Evolutionary conservation across 1,140 invertebrate species (phyloP).

Genomic region (Camponotus vicinus): DNA sequence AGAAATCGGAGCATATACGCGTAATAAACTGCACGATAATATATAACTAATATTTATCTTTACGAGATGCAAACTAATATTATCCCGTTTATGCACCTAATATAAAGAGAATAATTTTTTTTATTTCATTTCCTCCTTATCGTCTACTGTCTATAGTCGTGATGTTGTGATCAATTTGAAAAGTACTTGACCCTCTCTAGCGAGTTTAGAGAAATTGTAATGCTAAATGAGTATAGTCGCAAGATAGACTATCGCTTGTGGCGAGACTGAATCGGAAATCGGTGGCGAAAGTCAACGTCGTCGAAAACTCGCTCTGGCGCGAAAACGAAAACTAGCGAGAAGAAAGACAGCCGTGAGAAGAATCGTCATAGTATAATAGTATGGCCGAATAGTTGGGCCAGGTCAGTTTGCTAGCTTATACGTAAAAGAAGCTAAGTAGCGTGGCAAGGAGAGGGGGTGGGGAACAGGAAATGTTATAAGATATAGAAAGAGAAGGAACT

Average conservation of each 20-base stretch:
- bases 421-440: constrained; percentile 70
- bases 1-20: neutral
- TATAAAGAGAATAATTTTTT: neutral
- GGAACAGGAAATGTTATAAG: constrained; percentile 51
- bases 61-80: neutral
- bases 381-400: constrained; percentile 70
- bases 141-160: neutral
- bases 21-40: neutral
- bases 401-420: constrained; percentile 75
- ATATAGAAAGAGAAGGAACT: constrained; percentile 33
- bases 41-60: neutral
- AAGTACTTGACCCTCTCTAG: neutral
- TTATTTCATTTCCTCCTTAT: neutral
- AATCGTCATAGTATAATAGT: constrained; percentile 33
- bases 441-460: constrained; percentile 58
- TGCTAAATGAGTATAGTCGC: neutral
- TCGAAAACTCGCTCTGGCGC: neutral
- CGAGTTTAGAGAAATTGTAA: neutral
- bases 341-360: constrained; percentile 2
- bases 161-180: neutral
- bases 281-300: neutral
- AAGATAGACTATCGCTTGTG: neutral
- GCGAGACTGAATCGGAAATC: neutral
- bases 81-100: neutral
- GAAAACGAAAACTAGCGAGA: constrained; percentile 4